Percentiles rank a stretch among this genome's conserved stretches.
These are phyloP conservation scores for Pipa parva DNA, from an alignment of 2,113 vertebrate species.

Conservation along the genomic window DNA sequence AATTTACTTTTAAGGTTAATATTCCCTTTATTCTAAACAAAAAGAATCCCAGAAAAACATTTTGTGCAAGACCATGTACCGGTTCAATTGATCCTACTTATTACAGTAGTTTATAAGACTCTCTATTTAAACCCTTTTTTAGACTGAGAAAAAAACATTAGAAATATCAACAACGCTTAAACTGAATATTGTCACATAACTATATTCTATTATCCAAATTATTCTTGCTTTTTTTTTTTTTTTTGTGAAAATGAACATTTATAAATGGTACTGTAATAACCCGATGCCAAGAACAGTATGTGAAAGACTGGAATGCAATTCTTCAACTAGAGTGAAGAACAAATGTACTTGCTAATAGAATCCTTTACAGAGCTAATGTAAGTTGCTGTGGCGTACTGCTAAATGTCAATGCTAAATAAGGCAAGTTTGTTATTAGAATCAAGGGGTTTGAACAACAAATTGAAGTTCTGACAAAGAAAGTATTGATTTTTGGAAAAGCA, in stretches of 20 bases:
- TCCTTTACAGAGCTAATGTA: conserved; percentile 29
- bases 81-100: too few species aligned
- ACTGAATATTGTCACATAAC: too few species aligned
- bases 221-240: not conserved
- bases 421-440: conserved; percentile 34
- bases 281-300: conserved; percentile 27
- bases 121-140: too few species aligned
- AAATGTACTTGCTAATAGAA: conserved; percentile 31
- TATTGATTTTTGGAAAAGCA: conserved; percentile 26
- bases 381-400: conserved; percentile 32
- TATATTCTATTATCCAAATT: not conserved
- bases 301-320: conserved; percentile 2
- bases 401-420: conserved; percentile 40
- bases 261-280: conserved; percentile 15
- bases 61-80: too few species aligned
- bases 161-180: too few species aligned
- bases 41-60: too few species aligned
- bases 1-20: too few species aligned
- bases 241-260: not conserved
- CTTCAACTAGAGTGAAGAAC: conserved; percentile 9
- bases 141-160: too few species aligned
- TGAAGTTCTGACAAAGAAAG: conserved; percentile 35
- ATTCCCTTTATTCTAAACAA: too few species aligned
- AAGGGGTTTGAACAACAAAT: conserved; percentile 32
- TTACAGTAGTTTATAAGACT: too few species aligned